phyloP scores from a whole-genome alignment of 2,113 vertebrate species.

The Martes martes region DNA sequence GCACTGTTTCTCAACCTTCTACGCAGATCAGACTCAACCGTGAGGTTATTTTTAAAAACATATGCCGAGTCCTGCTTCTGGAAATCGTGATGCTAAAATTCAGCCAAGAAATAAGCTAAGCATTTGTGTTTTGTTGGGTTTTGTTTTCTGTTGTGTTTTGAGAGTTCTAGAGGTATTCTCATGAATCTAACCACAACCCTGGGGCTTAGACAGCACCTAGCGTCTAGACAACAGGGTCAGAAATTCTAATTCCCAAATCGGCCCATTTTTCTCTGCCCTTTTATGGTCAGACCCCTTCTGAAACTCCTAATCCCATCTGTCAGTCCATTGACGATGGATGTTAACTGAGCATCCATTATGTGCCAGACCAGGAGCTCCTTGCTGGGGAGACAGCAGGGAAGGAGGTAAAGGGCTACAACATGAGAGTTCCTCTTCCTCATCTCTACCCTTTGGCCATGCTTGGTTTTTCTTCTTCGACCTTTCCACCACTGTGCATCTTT shows the following conservation, averaged over 20 bases:
- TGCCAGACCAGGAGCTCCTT: neutral
- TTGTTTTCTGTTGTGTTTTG: neutral
- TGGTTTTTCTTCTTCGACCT: neutral
- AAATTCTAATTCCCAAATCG: neutral
- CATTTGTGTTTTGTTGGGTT: neutral
- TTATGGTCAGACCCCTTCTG: neutral
- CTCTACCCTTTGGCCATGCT: neutral
- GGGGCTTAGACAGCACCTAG: no score
- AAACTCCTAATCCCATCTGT: neutral
- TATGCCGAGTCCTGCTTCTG: neutral
- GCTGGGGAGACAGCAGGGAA: neutral
- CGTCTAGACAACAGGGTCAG: neutral
- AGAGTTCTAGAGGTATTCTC: neutral
- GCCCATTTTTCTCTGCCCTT: neutral
- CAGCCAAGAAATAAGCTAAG: neutral
- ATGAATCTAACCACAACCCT: neutral
- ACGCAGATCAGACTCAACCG: neutral
- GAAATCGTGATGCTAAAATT: neutral
- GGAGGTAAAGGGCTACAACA: neutral
- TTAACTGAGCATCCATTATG: neutral
- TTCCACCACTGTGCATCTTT: no score
- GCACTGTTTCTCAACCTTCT: neutral
- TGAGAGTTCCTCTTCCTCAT: rapidly evolving
- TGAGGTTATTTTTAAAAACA: neutral
- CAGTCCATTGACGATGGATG: neutral